Conservation (phyloP, 2,888 invertebrate species). For the Ormia ochracea region DNA sequence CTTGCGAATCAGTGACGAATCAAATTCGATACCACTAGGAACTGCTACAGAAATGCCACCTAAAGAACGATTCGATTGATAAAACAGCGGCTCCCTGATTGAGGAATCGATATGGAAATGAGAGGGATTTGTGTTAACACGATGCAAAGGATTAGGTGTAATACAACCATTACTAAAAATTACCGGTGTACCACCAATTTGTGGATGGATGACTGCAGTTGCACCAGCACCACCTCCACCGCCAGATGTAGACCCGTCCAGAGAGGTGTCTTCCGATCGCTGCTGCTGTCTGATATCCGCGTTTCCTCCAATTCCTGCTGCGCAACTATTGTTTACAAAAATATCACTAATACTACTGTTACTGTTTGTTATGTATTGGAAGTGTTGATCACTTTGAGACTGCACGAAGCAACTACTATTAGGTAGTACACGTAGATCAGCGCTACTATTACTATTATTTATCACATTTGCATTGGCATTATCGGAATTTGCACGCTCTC, state of each 20-base stretch:
- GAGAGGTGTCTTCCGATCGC: conserved; percentile 42
- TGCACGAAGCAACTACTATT: conserved; percentile 68
- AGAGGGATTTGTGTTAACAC: conserved; percentile 67
- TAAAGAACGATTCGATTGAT: conserved; percentile 72
- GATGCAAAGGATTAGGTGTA: conserved; percentile 69
- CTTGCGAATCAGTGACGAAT: conserved; percentile 49
- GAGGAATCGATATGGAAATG: conserved; percentile 61
- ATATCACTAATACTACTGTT: conserved; percentile 76
- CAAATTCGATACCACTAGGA: conserved; percentile 67
- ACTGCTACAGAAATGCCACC: conserved; percentile 71
- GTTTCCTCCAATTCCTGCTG: conserved; percentile 62
- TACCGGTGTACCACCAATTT: conserved; percentile 66
- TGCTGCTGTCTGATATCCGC: conserved; percentile 34
- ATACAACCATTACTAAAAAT: conserved; percentile 71
- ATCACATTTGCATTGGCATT: conserved; percentile 55
- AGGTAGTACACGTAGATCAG: conserved; percentile 47
- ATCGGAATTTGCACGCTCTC: conserved; percentile 63
- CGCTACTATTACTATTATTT: conserved; percentile 56
- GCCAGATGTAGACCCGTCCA: conserved; percentile 36
- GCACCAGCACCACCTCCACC: too few relatives aligned
- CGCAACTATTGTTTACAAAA: conserved; percentile 74
- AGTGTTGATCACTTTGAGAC: conserved; percentile 76
- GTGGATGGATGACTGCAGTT: conserved; percentile 41
- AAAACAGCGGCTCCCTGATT: conserved; percentile 66
- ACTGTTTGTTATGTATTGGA: conserved; percentile 74